Base-by-base conservation (phyloP, 2,888 invertebrate genomes). In the Callyntrura guangdongensis region DNA sequence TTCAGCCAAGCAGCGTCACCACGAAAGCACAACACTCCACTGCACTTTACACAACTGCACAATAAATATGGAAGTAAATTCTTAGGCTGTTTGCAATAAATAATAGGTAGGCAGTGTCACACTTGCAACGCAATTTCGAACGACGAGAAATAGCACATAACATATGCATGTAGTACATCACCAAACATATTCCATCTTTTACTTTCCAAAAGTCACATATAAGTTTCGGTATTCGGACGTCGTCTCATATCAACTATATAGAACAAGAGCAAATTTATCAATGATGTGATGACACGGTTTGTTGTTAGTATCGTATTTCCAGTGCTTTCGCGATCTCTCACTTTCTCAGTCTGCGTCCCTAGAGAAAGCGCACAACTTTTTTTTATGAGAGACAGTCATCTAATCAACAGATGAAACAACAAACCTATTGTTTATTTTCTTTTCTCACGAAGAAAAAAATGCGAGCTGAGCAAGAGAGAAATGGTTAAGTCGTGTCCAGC, bases 391-490 rank as follows among this genome's bases (percentile, higher is more conserved):
- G 79, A 56, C 79, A 79, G 27, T 22, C 49, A 67, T 25, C 49
- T 25, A 67, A 83, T 83, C 83, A 83, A 83, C 82, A 83, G 83
- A 83, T 83, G 83, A 83, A 69, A 36, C 36, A 36, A 36, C 36
- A 36, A 36, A 53, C 49, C n/a, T 47, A 53, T 6, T 17, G 81
- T 61, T 83, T 69, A 69, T 83, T 69, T 83, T 49, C 25, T 14
- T 27, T 49, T 49, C 69, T 64, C 53, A 69, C 27, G 53, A 83
- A 27, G 22, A 20, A 53, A 25, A n/a, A 56, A 79, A 22, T 11
- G 11, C 9, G 11, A 64, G 22, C 11, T 27, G 14, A 12, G 3
- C 12, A 59, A 3, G 12, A 14, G 12, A 17, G 47, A 47, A 27
- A 64, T 14, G 36, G 82, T 45, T 22, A 64, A 79, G 27, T 17